Conservation (phyloP, 2,888 invertebrate genomes). For the Scrobipalpa atriplicella region DNA sequence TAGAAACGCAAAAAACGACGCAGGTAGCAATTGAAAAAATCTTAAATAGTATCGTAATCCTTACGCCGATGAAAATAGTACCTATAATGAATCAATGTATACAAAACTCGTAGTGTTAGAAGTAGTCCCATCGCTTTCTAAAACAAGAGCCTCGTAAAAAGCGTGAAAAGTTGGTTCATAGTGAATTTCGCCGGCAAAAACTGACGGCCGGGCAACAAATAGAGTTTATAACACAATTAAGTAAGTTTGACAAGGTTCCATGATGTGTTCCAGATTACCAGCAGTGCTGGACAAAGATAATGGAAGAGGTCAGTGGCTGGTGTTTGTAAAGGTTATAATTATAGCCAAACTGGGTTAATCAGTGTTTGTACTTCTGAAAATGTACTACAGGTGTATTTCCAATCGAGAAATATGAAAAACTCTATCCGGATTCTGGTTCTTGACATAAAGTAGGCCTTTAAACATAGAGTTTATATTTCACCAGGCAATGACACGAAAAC, state of each 20-base stretch:
- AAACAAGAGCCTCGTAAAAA: neutral
- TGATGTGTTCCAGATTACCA: neutral
- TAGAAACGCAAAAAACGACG: too few species aligned
- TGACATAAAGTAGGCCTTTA: too few species aligned
- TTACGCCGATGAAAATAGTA: too few species aligned
- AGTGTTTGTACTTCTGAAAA: neutral
- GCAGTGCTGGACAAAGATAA: neutral
- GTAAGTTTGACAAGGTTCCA: neutral
- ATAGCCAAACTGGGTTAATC: too few species aligned
- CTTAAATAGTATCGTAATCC: too few species aligned
- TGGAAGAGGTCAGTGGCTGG: neutral
- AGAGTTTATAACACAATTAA: slow-evolving; percentile 7
- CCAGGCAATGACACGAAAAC: too few species aligned
- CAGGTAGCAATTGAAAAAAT: too few species aligned
- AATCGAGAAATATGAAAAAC: too few species aligned
- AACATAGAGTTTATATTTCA: too few species aligned
- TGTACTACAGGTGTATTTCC: too few species aligned
- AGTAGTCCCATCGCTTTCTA: neutral
- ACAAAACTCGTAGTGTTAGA: neutral
- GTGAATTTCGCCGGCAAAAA: neutral
- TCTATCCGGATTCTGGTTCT: too few species aligned
- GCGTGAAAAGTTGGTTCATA: slow-evolving; percentile 5
- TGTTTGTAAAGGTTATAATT: neutral
- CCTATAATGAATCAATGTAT: neutral
- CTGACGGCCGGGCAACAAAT: neutral